Conservation (phyloP, 1,140 invertebrate genomes). For the Paraescarpia echinospica region DNA sequence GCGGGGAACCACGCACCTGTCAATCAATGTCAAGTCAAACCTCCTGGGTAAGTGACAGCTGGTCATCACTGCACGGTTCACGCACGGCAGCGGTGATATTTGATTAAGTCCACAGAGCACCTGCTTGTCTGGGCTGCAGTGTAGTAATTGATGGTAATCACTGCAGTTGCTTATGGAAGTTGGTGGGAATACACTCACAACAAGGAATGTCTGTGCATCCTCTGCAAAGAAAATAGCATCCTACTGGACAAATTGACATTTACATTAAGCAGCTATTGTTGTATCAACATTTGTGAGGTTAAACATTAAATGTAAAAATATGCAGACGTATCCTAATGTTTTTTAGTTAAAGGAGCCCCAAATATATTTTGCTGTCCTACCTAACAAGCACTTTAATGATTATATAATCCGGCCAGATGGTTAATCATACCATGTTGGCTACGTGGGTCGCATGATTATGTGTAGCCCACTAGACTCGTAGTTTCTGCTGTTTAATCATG, state of each 20-base stretch:
- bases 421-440: not conserved
- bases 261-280: not conserved
- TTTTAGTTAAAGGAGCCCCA: not conserved
- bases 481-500: not conserved
- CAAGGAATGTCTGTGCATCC: not conserved
- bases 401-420: not conserved
- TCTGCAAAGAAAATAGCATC: not conserved
- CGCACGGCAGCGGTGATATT: not conserved
- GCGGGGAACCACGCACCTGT: constrained; percentile 89
- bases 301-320: not conserved
- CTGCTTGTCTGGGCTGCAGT: not conserved
- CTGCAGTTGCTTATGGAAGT: not conserved
- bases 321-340: not conserved
- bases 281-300: not conserved
- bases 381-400: not conserved
- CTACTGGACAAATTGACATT: not conserved
- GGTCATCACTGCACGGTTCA: not conserved
- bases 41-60: constrained; percentile 65
- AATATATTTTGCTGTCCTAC: not conserved
- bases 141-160: not conserved
- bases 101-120: not conserved
- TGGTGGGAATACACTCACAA: not conserved
- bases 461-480: not conserved
- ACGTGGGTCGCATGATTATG: not conserved
- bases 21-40: constrained; percentile 96